phyloP scores from a whole-genome alignment of 2,113 vertebrate species.

The Sander lucioperca region DNA sequence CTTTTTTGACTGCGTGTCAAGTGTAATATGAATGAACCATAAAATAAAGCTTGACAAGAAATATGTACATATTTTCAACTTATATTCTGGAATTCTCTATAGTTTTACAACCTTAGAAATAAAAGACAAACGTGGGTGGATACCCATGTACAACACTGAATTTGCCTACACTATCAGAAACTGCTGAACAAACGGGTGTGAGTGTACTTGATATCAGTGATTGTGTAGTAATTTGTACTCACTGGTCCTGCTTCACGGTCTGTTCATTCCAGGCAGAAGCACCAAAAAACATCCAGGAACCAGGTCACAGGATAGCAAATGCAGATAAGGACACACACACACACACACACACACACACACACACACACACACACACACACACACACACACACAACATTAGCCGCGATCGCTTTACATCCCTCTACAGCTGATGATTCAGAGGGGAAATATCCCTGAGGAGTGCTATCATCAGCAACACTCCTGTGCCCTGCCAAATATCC shows the following conservation, averaged over 20 bases:
- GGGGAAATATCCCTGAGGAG: constrained; percentile 44
- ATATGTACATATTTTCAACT: neutral
- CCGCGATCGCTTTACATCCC: constrained; percentile 49
- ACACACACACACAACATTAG: constrained; percentile 49
- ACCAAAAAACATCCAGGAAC: constrained; percentile 58
- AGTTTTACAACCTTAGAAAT: neutral
- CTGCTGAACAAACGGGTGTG: neutral
- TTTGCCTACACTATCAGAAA: constrained; percentile 1
- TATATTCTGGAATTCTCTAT: neutral
- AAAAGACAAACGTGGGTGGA: neutral
- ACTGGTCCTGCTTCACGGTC: constrained; percentile 87
- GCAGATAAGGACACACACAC: constrained; percentile 42
- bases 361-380: constrained; percentile 32
- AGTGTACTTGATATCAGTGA: neutral
- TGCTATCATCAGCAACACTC: constrained; percentile 51
- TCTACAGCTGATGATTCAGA: constrained; percentile 57
- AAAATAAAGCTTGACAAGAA: neutral
- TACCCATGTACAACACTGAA: neutral
- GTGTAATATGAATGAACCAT: neutral
- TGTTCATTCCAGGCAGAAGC: constrained; percentile 64
- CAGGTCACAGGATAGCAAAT: constrained; percentile 61
- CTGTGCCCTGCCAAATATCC: constrained; percentile 43
- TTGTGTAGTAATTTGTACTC: constrained; percentile 69
- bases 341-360: constrained; percentile 32
- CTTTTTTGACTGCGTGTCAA: neutral